phyloP scores from a whole-genome alignment of 2,113 vertebrate genomes.

The Empidonax alnorum region DNA sequence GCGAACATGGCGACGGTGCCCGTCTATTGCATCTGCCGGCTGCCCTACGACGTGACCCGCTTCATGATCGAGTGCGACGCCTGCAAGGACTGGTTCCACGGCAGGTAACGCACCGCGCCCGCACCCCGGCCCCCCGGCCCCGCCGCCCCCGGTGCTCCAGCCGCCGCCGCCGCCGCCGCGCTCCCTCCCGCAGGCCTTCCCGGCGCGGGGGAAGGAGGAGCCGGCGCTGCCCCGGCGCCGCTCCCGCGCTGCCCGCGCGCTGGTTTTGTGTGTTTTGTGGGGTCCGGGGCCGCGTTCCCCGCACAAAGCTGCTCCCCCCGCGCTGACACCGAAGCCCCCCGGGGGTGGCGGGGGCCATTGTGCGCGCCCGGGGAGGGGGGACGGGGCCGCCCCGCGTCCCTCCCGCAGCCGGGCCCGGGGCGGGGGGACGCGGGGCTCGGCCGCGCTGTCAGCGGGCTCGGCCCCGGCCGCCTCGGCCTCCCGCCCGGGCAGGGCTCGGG shows the following conservation, averaged over 20 bases:
- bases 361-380: constrained; percentile 4
- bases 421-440: not conserved
- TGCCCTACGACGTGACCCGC: constrained; percentile 97
- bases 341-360: constrained; percentile 45
- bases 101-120: constrained; percentile 82
- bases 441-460: no score
- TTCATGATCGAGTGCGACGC: constrained; percentile 98
- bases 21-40: constrained; percentile 97
- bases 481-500: no score
- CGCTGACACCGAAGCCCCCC: not conserved
- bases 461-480: no score
- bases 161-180: not conserved
- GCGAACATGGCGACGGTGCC: constrained; percentile 98
- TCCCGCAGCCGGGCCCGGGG: not conserved
- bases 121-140: not conserved
- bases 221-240: constrained; percentile 14
- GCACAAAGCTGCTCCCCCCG: not conserved
- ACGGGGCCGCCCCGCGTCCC: not conserved
- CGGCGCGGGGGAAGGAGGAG: constrained; percentile 58
- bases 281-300: not conserved
- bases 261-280: constrained; percentile 13
- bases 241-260: not conserved
- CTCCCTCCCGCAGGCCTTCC: constrained; percentile 51
- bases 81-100: constrained; percentile 98
- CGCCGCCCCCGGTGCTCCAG: not conserved